phyloP scores from a whole-genome alignment of 2,113 vertebrate genomes.

The Oplegnathus fasciatus region DNA sequence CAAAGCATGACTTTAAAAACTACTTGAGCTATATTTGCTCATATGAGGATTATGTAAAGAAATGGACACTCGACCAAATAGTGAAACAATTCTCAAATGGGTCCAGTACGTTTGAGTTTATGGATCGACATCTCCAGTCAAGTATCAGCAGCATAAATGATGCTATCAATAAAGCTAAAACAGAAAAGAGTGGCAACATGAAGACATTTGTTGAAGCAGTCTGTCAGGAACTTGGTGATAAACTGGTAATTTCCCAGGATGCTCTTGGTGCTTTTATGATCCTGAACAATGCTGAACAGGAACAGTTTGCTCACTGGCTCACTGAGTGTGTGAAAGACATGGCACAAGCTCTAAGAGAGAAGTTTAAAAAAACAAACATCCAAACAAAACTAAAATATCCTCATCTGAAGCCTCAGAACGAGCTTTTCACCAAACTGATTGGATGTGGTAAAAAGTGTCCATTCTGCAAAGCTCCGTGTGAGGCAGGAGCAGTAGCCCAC shows the following conservation, averaged over 20 bases:
- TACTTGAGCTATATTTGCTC: neutral
- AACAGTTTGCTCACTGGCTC: conserved; percentile 71
- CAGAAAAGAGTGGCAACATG: conserved; percentile 7
- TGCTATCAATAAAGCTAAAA: conserved; percentile 50
- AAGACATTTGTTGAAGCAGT: conserved; percentile 60
- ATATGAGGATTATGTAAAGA: conserved; percentile 58
- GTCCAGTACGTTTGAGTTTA: conserved; percentile 3
- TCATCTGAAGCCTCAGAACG: conserved; percentile 69
- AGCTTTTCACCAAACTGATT: conserved; percentile 73
- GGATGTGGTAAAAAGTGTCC: conserved; percentile 84
- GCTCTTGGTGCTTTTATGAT: conserved; percentile 66
- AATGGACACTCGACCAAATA: conserved; percentile 50
- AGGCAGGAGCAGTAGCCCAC: conserved; percentile 71
- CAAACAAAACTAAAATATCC: conserved; percentile 18
- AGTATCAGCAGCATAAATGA: conserved; percentile 42
- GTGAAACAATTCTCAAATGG: conserved; percentile 19
- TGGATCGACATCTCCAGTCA: conserved; percentile 32
- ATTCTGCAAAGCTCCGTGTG: conserved; percentile 81
- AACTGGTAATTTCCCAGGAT: conserved; percentile 70
- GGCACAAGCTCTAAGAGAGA: neutral
- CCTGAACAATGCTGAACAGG: conserved; percentile 46
- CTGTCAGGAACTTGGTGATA: conserved; percentile 60
- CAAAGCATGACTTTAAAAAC: neutral
- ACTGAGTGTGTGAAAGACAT: conserved; percentile 48
- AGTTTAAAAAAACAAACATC: conserved; percentile 8